Evolutionary conservation across 2,113 vertebrate species (phyloP), one percentile per base, ranked within the genome.

Genomic region (Coptodon bakossiorum): DNA sequence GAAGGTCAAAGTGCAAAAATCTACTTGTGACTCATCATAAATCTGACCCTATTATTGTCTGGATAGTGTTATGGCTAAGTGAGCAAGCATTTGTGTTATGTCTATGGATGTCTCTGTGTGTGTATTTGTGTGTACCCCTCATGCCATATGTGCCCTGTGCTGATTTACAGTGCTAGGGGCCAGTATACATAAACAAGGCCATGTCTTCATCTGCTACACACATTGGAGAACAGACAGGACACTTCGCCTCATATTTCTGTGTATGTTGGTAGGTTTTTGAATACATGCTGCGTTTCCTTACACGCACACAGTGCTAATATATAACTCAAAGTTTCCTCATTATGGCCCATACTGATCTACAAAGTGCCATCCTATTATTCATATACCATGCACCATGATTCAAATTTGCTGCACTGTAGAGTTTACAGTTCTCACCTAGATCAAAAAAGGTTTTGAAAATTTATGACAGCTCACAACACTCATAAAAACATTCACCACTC

Each of bases 141-240:
- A 86, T 92, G 85, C 90, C 93, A 95, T 91, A 94, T 94, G 93
- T 92, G 90, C 84, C 88, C 89, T 88, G 81, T 90, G 84, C 86
- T 92, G 92, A 92, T 94, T 95, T 93, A 94, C 86, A 92, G 91
- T 27, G 84, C 88, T 88, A 88, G 90, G 90, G 94, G 91, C 93
- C 90, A 93, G 88, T 92, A 91, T 90, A 91, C 76, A 91, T 93
- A 94, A 93, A 94, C 92, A 93, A 92, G 91, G 89, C 88, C 82
- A 89, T 81, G 91, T 80, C 90, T 91, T 95, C 93, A 95, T 94
- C 91, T 95, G 93, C 85, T 89, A 84, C 91, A 91, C 93, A 95
- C 93, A 92, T 89, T 95, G 81, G 54, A 86, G 76, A 90, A 56
- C 86, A 86, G 87, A 80, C 86, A 86, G 87, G 50, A 86, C 36